Evolutionary conservation across 2,113 vertebrate genomes (phyloP), one percentile per base, ranked within the genome.

Genomic region (Cyanoliseus patagonus): DNA sequence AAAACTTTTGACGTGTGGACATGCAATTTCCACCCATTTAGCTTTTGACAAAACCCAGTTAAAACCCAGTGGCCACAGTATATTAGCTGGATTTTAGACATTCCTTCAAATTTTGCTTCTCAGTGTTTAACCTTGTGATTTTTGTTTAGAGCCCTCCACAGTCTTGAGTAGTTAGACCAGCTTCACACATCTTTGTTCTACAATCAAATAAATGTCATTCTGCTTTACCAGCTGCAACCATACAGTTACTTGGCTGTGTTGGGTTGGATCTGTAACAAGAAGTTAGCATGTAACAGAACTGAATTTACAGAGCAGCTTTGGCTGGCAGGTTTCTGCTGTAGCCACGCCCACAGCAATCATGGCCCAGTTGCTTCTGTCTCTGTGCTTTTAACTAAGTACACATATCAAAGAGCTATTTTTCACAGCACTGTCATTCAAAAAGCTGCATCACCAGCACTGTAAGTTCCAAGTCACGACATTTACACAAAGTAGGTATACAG

Each of bases 161-260:
- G 46, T 46, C 55, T 51, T 30, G 15, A 22, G 24, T 13, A 66
- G n/a, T 80, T 78, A 81, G 30, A 86, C 14, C 68, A 83, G 46
- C 41, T 67, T 74, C 68, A 83, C 22, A 66, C 15, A 25, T 44
- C 83, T 94, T 83, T 91, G 76, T 83, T 67, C 68, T 10, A 3
- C 22, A 62, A 53, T 88, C 86, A 90, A 86, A 90, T 83, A 80
- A 70, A 80, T 22, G 49, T 70, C 95, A 94, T 68, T 80, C 86
- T 88, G 76, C 68, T 95, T 83, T 91, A 92, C 73, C 83, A 88
- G 91, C 91, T 92, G 95, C 68, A 92, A 31, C 68, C 77, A 63
- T 67, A 41, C 41, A 96, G 92, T 96, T 81, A 67, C 41, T 81
- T 7, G 1, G 28, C 78, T 94, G 79, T 77, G 31, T 44, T 69